Evolutionary conservation across 2,888 invertebrate genomes (phyloP), one percentile per base, ranked within the genome.

Genomic region (Colletes collaris): DNA sequence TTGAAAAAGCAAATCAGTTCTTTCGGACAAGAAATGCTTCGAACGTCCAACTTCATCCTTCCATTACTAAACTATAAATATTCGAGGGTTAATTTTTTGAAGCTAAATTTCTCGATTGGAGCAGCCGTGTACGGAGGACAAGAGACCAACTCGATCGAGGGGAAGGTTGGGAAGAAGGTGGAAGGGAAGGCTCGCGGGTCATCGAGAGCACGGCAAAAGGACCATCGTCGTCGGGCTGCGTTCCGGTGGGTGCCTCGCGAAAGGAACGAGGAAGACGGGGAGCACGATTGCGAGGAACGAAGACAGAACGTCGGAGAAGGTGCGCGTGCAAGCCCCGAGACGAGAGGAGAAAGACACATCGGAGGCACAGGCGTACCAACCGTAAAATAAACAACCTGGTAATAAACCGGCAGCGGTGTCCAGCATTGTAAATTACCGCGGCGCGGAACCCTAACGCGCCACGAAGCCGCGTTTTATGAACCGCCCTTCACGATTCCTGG

Each of bases 381-480:
- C 81, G 87, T 87, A 88, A 88, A 86, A 89, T 89, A 88, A 88
- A 89, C 86, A 88, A 86, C 85, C 79, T 71, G 89, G 89, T 87
- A 90, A 90, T 90, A 90, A 90, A 90, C 86, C 86, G 82, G 84
- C 87, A 88, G 88, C 89, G 87, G 87, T 90, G 91, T 91, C 91
- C 91, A 88, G 87, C 85, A 87, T 89, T 89, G 90, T 91, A 91
- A 91, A 91, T 91, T 90, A 89, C 86, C 81, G 83, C 84, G 87
- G 85, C 88, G 84, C 37, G 63, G 85, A 83, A 85, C 79, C 85
- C 83, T 87, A 86, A 88, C 89, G 85, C 84, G 84, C 77, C 56
- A 81, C 78, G 70, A 60, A 68, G 76, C 71, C 82, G 79, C 84
- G 88, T 88, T 88, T 89, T 88, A 88, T 88, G 86, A 87, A 88